Evolutionary conservation across 2,797 vertebrate species (phyloP), one percentile per base, ranked within the genome.

Genomic region (Meriones psammophilus): DNA sequence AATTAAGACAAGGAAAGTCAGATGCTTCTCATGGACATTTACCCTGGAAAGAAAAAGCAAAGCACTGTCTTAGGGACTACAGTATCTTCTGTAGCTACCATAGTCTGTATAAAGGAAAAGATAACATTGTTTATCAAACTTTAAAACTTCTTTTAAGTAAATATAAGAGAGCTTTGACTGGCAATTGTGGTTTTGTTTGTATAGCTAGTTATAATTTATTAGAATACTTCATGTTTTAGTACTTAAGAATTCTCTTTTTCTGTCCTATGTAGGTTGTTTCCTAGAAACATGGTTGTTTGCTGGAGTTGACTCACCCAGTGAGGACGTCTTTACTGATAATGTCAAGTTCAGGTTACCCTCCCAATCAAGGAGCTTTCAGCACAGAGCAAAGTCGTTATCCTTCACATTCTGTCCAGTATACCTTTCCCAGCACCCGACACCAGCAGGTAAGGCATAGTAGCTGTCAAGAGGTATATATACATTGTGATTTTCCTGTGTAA

Each of bases 321-420:
- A 98, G 98, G 98, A 98, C 98, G 98, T 98, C 98, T 98, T 97
- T 97, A 97, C 98, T 98, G 98, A 99, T 98, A 98, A 99, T 99
- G 99, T 99, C 99, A 98, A 99, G 99, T 99, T 99, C 99, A 92
- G 99, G 99, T 98, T 99, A 99, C 98, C 99, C 99, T 98, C 98
- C 99, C 97, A 99, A 99, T 98, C 99, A 99, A 99, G 99, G 99
- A 99, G 99, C 99, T 97, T 99, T 99, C 99, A 99, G 99, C 99
- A 98, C 99, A 89, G 99, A 99, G 97, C 99, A 99, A 98, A 99
- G 98, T 98, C 99, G 99, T 50, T 99, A 99, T 91, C 99, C 99
- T 69, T 93, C 99, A 42, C 99, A 99, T 97, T 99, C 99, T 97
- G 99, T 99, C 97, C 99, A 99, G 98, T 99, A 99, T 97, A 99